These are phyloP conservation scores for Sardina pilchardus DNA, from an alignment of 2,113 vertebrate species.

Conservation along the genomic window DNA sequence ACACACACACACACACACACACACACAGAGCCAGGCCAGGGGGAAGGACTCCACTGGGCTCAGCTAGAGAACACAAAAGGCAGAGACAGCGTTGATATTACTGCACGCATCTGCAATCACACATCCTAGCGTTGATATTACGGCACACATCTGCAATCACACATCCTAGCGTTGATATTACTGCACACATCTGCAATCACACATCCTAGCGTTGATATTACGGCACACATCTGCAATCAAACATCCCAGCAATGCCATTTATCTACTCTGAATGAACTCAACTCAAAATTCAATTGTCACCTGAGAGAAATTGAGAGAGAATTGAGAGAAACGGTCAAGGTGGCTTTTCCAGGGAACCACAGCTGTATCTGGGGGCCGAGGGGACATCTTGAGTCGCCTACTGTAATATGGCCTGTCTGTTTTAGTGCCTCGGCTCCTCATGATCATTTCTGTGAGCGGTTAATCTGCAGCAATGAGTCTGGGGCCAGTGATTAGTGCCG, in stretches of 20 bases:
- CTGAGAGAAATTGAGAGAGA: no score
- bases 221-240: background rate
- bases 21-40: background rate
- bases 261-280: background rate
- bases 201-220: background rate
- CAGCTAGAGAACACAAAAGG: background rate
- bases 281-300: no score
- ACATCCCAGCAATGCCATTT: background rate
- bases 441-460: background rate
- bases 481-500: background rate
- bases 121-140: background rate
- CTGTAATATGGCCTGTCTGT: background rate
- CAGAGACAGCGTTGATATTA: background rate
- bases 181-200: background rate
- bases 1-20: constrained; percentile 1
- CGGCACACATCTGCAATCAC: no score
- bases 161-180: background rate
- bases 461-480: background rate
- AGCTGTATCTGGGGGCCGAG: background rate
- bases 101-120: background rate
- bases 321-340: no score
- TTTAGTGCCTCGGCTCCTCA: background rate
- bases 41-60: background rate
- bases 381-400: background rate
- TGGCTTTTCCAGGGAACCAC: background rate